phyloP scores from a whole-genome alignment of 2,113 vertebrate genomes.

The Leptocoma aspasia region DNA sequence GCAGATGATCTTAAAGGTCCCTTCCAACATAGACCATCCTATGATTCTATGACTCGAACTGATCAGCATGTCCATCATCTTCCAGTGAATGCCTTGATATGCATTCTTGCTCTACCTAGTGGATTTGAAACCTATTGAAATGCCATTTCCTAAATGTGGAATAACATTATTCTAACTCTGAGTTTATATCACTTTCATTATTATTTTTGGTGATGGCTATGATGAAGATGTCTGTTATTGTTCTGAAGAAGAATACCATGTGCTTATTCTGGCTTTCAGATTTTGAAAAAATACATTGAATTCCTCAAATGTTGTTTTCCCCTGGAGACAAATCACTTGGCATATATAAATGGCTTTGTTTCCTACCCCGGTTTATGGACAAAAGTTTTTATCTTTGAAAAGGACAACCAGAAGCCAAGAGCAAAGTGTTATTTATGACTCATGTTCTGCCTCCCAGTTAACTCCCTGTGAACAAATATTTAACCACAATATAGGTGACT shows the following conservation, averaged over 20 bases:
- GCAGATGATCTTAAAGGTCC: not conserved
- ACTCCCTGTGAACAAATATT: not conserved
- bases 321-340: not conserved
- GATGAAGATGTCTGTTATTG: not conserved
- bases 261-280: not conserved
- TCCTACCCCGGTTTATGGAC: not conserved
- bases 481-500: not conserved
- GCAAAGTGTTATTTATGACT: not conserved
- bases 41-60: not conserved
- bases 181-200: not conserved
- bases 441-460: not conserved
- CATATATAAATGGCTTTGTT: not conserved
- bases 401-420: not conserved
- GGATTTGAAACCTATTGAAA: not conserved
- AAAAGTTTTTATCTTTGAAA: not conserved
- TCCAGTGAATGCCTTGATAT: not conserved
- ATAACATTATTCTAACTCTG: not conserved
- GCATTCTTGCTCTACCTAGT: not conserved
- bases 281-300: not conserved
- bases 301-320: not conserved
- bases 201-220: not conserved
- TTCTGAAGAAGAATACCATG: not conserved
- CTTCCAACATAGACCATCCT: not conserved
- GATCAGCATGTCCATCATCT: not conserved
- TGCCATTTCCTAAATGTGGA: not conserved